Conservation (phyloP, 2,797 vertebrate genomes). For the Centropyge bicolor region DNA sequence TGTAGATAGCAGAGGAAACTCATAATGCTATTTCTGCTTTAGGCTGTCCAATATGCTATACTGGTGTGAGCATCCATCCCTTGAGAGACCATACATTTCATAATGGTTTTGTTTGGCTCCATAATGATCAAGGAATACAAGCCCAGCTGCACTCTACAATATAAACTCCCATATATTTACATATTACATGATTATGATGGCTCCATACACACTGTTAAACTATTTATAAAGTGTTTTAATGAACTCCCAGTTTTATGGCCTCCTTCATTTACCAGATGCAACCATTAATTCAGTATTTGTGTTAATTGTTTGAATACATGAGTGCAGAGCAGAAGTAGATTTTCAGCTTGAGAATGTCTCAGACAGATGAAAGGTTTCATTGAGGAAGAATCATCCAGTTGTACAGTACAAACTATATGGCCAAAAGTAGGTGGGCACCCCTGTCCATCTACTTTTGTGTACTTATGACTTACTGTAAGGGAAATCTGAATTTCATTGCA, state of each 20-base stretch:
- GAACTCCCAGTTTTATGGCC: background rate
- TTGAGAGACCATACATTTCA: conserved; percentile 12
- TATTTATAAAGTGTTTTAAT: conserved; percentile 18
- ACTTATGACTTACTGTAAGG: background rate
- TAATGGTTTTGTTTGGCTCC: conserved; percentile 8
- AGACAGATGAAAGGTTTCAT: background rate
- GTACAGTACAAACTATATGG: background rate
- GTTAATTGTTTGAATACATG: conserved; percentile 6
- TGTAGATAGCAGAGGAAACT: background rate
- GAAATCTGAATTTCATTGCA: background rate
- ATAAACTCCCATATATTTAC: conserved; percentile 18
- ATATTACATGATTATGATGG: conserved; percentile 26
- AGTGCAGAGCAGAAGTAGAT: conserved; percentile 3
- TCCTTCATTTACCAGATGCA: conserved; percentile 24
- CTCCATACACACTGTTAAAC: conserved; percentile 1
- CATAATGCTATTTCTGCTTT: background rate
- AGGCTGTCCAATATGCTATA: conserved; percentile 1
- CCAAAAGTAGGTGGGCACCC: background rate
- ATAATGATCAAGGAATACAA: conserved; percentile 22
- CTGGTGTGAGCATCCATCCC: conserved; percentile 8
- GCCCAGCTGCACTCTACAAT: conserved; percentile 29
- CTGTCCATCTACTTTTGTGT: background rate
- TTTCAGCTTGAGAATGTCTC: background rate
- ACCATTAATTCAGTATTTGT: conserved; percentile 3
- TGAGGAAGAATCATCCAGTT: background rate